phyloP scores from a whole-genome alignment of 2,888 invertebrate species.

The Pseudococcus viburni region DNA sequence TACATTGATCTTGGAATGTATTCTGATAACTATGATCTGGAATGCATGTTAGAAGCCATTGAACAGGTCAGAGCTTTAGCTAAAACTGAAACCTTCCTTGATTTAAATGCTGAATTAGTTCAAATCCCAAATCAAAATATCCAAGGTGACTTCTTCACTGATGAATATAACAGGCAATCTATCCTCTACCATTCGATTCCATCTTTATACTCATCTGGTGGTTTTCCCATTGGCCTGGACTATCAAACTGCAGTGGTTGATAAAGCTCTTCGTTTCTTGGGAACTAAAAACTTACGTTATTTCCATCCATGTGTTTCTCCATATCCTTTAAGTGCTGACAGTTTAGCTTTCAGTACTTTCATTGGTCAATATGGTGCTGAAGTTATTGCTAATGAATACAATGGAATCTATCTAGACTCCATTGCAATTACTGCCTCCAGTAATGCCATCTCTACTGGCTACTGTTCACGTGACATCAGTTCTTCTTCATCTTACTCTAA shows the following conservation, averaged over 20 bases:
- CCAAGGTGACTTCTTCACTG: not conserved
- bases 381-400: not conserved
- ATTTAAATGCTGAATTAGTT: not conserved
- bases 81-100: not conserved
- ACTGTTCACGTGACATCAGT: not conserved
- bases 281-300: not conserved
- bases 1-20: slow-evolving; percentile 18
- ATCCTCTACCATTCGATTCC: not conserved
- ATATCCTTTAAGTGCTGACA: not conserved
- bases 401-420: not conserved
- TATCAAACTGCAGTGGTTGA: not conserved
- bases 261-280: not conserved
- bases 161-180: slow-evolving; percentile 12
- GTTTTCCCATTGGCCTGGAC: not conserved
- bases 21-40: not conserved
- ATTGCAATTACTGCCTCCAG: not conserved
- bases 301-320: slow-evolving; percentile 12
- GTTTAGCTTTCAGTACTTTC: slow-evolving; percentile 6
- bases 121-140: not conserved
- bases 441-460: not conserved
- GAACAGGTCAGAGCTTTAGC: not conserved
- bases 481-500: not conserved
- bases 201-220: not conserved
- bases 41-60: slow-evolving; percentile 3
- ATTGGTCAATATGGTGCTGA: not conserved